Evolutionary conservation across 2,888 invertebrate genomes (phyloP).

Genomic region (Griposia aprilina): DNA sequence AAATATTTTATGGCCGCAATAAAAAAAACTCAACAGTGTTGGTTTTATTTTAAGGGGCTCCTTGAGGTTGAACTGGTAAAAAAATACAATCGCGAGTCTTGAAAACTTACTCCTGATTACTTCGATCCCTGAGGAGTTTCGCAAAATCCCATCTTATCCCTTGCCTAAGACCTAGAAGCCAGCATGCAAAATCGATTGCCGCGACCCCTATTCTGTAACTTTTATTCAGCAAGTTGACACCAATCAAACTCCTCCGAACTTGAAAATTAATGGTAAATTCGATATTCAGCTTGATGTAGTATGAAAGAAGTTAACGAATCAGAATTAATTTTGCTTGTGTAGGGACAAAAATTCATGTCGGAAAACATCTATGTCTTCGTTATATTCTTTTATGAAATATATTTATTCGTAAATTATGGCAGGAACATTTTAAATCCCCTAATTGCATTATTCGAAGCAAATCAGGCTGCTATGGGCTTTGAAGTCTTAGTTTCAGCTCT

Average conservation of each 20-base stretch:
- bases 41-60: slow-evolving; percentile 34
- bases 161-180: slow-evolving; percentile 65
- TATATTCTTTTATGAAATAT: slow-evolving; percentile 26
- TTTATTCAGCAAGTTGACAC: slow-evolving; percentile 56
- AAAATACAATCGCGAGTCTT: slow-evolving; percentile 37
- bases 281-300: slow-evolving; percentile 50
- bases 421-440: neutral
- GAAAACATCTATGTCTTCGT: slow-evolving; percentile 10
- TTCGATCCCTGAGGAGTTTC: slow-evolving; percentile 65
- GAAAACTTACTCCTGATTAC: slow-evolving; percentile 69
- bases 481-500: slow-evolving; percentile 4
- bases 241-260: slow-evolving; percentile 42
- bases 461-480: neutral
- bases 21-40: slow-evolving; percentile 44
- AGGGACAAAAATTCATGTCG: slow-evolving; percentile 33
- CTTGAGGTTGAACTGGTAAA: slow-evolving; percentile 31
- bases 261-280: slow-evolving; percentile 54
- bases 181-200: slow-evolving; percentile 64
- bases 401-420: slow-evolving; percentile 27
- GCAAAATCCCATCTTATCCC: slow-evolving; percentile 65
- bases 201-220: slow-evolving; percentile 65
- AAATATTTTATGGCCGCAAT: slow-evolving; percentile 55
- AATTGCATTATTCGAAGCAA: neutral
- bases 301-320: slow-evolving; percentile 60
- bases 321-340: slow-evolving; percentile 56